Evolutionary conservation across 1,140 invertebrate genomes (phyloP), one percentile per base, ranked within the genome.

Genomic region (Macrotrachela quadricornifera): DNA sequence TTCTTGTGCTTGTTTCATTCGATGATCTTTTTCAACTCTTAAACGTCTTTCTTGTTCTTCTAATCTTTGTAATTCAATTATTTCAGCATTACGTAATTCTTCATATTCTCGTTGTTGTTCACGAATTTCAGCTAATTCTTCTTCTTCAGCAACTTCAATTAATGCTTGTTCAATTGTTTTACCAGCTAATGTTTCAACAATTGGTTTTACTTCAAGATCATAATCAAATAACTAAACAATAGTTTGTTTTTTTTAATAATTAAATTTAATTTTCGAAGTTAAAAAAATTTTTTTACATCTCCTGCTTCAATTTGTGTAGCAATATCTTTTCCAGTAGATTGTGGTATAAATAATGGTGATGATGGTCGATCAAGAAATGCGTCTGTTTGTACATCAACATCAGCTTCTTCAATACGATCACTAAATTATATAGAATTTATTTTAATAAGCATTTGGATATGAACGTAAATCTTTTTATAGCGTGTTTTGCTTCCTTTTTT

Each of bases 101-200:
- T 86, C 82, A 54, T 77, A 72, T 64, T 80, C 80, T 60, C 78
- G 74, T 57, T 82, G 76, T 66, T 85, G 83, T 59, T 83, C 78
- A 57, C 80, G 75, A 15, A 79, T 73, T 50, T 83, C 71, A 10
- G 78, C 74, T 10, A 73, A 51, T 58, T 74, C 72, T 56, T 74
- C 73, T 58, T 74, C 73, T 58, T 74, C 71, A 63, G 72, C 66
- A 1, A 74, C 69, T 66, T 91, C 85, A 6, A 82, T 74, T 57
- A 90, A 70, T 12, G 83, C 78, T 69, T 86, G 82, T 62, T 87
- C 81, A 41, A 86, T 74, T 37, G 82, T 85, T 64, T 83, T 83
- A 18, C 83, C 83, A 16, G 88, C 80, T 30, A 91, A 69, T 14
- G 82, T 77, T 66, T 88, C 84, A 49, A 88, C 72, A 42, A 88